A percentile compares a stretch with the other conserved stretches of the same genome.
phyloP scores from a whole-genome alignment of 2,797 vertebrate species.

The Crax fasciolata region DNA sequence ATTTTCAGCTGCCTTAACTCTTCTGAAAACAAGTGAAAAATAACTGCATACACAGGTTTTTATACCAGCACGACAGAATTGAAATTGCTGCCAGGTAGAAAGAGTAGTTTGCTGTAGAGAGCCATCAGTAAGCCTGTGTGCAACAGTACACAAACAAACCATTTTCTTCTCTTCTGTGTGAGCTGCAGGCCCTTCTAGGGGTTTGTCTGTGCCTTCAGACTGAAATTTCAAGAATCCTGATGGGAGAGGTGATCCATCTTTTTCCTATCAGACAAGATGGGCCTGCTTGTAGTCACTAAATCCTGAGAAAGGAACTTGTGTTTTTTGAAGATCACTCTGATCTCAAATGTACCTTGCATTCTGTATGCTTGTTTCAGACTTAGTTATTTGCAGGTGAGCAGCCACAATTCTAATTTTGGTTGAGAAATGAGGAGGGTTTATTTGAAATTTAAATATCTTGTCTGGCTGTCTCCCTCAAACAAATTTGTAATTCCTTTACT shows the following conservation, averaged over 20 bases:
- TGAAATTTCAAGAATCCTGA: conserved; percentile 11
- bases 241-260: conserved; percentile 10
- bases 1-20: background rate
- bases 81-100: background rate
- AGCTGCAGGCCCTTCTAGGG: background rate
- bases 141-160: background rate
- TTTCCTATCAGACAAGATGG: background rate
- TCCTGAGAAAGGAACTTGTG: background rate
- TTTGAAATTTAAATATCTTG: background rate
- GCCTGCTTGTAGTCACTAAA: background rate
- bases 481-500: background rate
- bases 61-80: background rate
- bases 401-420: background rate
- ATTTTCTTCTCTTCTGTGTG: background rate
- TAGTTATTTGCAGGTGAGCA: background rate
- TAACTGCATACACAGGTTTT: background rate
- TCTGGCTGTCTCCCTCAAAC: background rate
- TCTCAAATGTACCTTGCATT: background rate
- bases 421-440: background rate
- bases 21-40: background rate
- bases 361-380: background rate
- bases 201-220: background rate
- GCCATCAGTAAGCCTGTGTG: background rate
- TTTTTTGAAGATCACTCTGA: background rate
- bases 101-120: background rate